These are phyloP conservation scores for Brachyistius frenatus DNA, from an alignment of 2,113 vertebrate species.

Conservation along the genomic window DNA sequence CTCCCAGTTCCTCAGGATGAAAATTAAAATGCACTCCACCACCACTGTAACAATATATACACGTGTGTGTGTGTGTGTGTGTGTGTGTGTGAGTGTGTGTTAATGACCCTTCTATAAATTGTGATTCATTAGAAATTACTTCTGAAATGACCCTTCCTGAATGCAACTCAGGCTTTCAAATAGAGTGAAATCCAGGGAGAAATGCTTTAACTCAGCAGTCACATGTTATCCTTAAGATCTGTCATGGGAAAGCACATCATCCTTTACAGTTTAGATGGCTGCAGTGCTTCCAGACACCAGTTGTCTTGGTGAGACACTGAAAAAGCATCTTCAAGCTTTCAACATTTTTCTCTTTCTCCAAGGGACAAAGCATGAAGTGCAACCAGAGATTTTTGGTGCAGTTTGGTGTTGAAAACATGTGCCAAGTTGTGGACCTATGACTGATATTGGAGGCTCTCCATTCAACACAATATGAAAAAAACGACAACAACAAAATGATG, in stretches of 20 bases:
- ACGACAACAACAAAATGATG: too few species aligned
- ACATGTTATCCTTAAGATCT: not conserved
- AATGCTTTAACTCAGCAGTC: not conserved
- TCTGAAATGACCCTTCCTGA: not conserved
- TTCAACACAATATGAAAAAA: too few species aligned
- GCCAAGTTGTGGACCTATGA: not conserved
- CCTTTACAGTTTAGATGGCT: constrained; percentile 6
- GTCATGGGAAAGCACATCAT: constrained; percentile 28
- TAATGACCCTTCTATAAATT: constrained; percentile 4
- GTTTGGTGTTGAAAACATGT: constrained; percentile 20
- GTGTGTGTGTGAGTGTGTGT: not conserved
- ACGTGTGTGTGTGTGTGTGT: not conserved
- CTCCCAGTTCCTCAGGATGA: not conserved
- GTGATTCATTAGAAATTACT: not conserved
- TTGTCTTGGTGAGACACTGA: not conserved
- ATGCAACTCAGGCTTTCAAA: not conserved
- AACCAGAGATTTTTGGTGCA: constrained; percentile 6
- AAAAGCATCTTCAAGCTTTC: constrained; percentile 15
- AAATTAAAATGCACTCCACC: constrained; percentile 1
- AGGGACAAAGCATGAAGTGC: not conserved
- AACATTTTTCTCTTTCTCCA: constrained; percentile 11
- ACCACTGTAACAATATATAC: constrained; percentile 11
- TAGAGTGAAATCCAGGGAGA: not conserved
- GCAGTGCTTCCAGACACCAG: constrained; percentile 13
- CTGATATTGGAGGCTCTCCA: not conserved